Percentiles rank a stretch among this genome's conserved stretches.
Evolutionary conservation across 2,797 vertebrate genomes (phyloP).

Genomic region (Macropus fuliginosus): DNA sequence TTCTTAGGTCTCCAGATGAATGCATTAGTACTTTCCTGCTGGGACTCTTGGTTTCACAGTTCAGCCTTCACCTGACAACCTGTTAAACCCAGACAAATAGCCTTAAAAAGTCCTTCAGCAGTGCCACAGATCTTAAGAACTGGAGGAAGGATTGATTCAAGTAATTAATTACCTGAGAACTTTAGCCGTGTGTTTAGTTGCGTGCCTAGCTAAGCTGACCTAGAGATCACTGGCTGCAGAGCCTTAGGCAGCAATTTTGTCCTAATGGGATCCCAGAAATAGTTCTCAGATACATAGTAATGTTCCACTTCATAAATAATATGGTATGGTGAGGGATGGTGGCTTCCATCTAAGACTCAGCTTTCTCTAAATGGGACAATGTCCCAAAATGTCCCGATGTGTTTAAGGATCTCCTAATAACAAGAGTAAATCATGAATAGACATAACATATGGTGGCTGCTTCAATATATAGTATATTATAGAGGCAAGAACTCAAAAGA

Average conservation of each 20-base stretch:
- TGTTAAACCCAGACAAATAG: conserved; percentile 23
- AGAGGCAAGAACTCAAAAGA: not conserved
- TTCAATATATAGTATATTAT: not conserved
- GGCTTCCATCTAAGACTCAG: not conserved
- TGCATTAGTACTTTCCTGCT: not conserved
- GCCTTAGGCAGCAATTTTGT: not conserved
- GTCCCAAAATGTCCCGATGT: not conserved
- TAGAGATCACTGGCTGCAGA: not conserved
- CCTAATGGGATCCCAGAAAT: not conserved
- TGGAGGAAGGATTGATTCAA: not conserved
- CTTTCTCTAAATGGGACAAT: not conserved
- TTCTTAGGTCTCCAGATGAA: not conserved
- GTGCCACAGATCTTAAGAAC: conserved; percentile 9
- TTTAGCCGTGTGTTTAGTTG: conserved; percentile 30
- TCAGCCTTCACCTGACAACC: not conserved
- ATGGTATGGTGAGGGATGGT: not conserved
- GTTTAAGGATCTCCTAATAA: not conserved
- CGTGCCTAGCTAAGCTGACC: not conserved
- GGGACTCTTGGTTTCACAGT: conserved; percentile 10
- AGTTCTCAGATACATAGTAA: not conserved
- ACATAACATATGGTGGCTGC: not conserved
- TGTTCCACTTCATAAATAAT: not conserved
- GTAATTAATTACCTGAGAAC: conserved; percentile 19
- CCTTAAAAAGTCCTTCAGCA: conserved; percentile 5
- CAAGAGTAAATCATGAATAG: not conserved